Evolutionary conservation across 1,140 invertebrate species (phyloP), one percentile per base, ranked within the genome.

Genomic region (Cecropterus lyciades): DNA sequence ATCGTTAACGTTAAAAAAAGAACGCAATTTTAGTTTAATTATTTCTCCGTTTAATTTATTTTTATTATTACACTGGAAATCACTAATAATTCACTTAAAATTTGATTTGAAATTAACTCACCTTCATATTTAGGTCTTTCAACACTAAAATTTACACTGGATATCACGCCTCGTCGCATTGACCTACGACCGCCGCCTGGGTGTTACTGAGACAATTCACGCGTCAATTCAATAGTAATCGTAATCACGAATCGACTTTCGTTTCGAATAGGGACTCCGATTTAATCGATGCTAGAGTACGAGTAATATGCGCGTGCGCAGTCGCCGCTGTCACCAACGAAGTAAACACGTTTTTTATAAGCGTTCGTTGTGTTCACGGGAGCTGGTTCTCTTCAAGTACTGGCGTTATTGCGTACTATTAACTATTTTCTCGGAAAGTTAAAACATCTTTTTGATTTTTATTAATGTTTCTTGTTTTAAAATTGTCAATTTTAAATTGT

Each of bases 271-370:
- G 27, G 27, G 7, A 37, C 30, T 53, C 15, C 10, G 37, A 55
- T 43, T 40, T 17, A 20, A 56, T 56, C 53, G 53, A 56, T 56
- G 9, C 16, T 27, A 14, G 15, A 40, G 33, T 27, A n/a, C n/a
- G n/a, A n/a, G n/a, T n/a, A n/a, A 0, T 33, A n/a, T 72, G 72
- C 69, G 69, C 67, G 69, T 67, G 66, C 69, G 63, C 63, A 46
- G 62, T 42, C 42, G 24, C 14, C 59, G 63, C 53, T 63, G 63
- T 53, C 65, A 43, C 45, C 57, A 57, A 64, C 66, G 42, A 65
- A 75, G 69, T 75, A 75, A 75, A 72, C 72, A 52, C 46, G 65
- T 70, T 73, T 53, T 59, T 59, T 37, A 37, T 37, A 45, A 53
- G 10, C 30, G 13, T 15, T 30, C 55, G 46, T 42, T 66, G 15